Evolutionary conservation across 1,140 invertebrate species (phyloP), one percentile per base, ranked within the genome.

Genomic region (Neodiprion pinetum): DNA sequence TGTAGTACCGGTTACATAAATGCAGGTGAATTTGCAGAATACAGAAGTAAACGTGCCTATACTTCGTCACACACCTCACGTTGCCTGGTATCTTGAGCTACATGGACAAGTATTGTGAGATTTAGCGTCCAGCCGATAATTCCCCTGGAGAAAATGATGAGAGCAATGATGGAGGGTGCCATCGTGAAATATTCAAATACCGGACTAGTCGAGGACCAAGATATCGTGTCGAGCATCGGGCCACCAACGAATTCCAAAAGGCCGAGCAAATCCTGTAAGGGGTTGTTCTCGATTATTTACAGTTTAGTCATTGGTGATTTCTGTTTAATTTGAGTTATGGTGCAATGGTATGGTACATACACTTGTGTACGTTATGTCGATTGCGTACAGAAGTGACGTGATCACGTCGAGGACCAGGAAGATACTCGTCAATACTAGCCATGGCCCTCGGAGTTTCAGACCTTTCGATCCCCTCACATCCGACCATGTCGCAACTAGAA

Each of bases 71-170:
- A 17, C 4, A 69, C 67, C 67, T 69, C 67, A 7, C 21, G 10
- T 14, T 69, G 14, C 40, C 67, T 69, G 11, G 11, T 21, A 23
- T 69, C 67, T 7, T 69, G 67, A 69, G 67, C 67, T 11, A 69
- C 40, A 21, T 69, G 14, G 11, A 69, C 40, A 69, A 69, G 67
- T 23, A 69, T 11, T 7, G 67, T 69, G 23, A 69, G 67, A 69
- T 69, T 69, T 11, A 69, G 9, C 5, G 40, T 21, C 67, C 67
- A 69, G 67, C 17, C 40, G 12, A 69, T 14, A 14, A 69, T 14
- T 69, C 11, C 10, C 8, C 67, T 21, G 10, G 67, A 69, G 23
- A 69, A 69, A 69, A 69, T 23, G 11, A 23, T 23, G 4, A 47
- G 17, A 12, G 23, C 67, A 12, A 69, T 17, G 12, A 69, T 69